Conservation (phyloP, 2,797 vertebrate genomes). For the Epinephelus awoara region DNA sequence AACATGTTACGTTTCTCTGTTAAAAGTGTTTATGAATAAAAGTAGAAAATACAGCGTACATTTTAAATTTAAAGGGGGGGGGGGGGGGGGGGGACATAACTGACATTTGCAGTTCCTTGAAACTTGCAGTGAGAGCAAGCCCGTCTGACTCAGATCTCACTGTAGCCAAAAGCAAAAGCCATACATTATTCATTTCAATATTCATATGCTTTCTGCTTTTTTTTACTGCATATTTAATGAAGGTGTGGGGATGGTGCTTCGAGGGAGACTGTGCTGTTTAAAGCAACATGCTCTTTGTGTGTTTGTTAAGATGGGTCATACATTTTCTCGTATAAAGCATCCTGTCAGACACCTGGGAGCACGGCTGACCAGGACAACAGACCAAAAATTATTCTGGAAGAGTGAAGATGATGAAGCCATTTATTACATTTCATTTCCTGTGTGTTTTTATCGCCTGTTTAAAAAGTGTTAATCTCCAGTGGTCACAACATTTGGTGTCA, state of each 20-base stretch:
- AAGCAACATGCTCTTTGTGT: constrained; percentile 46
- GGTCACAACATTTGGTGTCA: too few species aligned
- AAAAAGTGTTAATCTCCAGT: not conserved
- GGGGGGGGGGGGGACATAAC: too few species aligned
- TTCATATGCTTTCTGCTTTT: constrained; percentile 72
- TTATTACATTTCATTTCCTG: not conserved
- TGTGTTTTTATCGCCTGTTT: not conserved
- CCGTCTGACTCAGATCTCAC: constrained; percentile 63
- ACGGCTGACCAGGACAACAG: constrained; percentile 6
- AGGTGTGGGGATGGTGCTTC: constrained; percentile 46
- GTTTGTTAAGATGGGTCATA: constrained; percentile 39
- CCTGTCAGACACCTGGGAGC: constrained; percentile 16
- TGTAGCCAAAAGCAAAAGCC: constrained; percentile 76
- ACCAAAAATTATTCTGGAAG: not conserved
- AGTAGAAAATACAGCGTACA: constrained; percentile 16
- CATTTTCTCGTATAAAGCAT: constrained; percentile 17
- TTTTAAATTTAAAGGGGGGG: constrained; percentile 37
- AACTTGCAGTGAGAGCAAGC: constrained; percentile 54
- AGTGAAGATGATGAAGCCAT: not conserved
- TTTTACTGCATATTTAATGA: constrained; percentile 75
- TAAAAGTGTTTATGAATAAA: constrained; percentile 39
- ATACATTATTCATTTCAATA: constrained; percentile 83
- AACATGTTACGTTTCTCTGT: constrained; percentile 52
- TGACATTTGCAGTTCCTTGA: constrained; percentile 75
- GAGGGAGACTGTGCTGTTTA: constrained; percentile 38